Conservation (phyloP, 2,797 vertebrate genomes). For the Poecile montanus region DNA sequence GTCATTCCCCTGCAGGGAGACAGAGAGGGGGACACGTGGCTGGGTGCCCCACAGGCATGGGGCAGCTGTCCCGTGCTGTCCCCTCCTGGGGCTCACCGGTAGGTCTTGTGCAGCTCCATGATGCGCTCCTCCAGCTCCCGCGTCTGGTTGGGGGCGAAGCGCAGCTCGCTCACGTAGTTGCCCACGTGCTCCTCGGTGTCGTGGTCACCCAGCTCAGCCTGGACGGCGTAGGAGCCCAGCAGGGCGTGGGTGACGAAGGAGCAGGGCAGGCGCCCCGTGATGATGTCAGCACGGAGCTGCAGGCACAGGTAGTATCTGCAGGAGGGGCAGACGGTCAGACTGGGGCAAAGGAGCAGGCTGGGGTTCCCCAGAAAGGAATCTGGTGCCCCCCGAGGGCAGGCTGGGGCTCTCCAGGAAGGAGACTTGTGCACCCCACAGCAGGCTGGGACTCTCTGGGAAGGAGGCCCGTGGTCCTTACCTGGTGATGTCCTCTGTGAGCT, state of each 20-base stretch:
- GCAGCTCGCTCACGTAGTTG: conserved; percentile 92
- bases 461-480: conserved; percentile 77
- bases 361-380: background rate
- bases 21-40: background rate
- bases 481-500: conserved; percentile 96
- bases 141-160: conserved; percentile 94
- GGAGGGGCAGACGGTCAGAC: background rate
- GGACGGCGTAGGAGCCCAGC: conserved; percentile 94
- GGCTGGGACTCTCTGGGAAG: background rate
- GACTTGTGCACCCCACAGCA: accelerated
- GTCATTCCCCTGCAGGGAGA: conserved; percentile 90
- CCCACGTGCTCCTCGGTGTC: conserved; percentile 90
- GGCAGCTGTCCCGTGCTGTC: background rate
- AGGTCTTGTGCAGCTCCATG: conserved; percentile 94
- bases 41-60: accelerated
- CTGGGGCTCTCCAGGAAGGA: background rate
- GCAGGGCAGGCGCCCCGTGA: conserved; percentile 93
- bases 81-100: conserved; percentile 80
- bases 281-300: conserved; percentile 95
- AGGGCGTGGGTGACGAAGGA: conserved; percentile 97
- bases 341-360: background rate
- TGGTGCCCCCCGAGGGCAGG: background rate
- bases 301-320: conserved; percentile 96
- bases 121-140: conserved; percentile 96
- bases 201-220: conserved; percentile 93